Evolutionary conservation across 2,797 vertebrate species (phyloP).

Genomic region (Vireo griseus): DNA sequence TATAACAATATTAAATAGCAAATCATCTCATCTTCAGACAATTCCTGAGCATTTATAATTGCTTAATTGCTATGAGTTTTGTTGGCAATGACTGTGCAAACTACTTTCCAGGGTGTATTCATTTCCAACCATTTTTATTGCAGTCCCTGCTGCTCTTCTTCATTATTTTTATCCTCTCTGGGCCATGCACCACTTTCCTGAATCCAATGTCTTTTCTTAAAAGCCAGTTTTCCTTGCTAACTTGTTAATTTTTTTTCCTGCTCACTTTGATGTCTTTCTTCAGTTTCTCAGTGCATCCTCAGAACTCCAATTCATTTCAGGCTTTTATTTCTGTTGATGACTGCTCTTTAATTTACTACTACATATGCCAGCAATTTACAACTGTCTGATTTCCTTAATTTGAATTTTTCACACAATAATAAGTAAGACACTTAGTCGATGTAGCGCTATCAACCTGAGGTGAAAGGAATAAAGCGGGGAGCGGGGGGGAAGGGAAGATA

Average conservation of each 20-base stretch:
- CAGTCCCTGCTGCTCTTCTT: constrained; percentile 12
- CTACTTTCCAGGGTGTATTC: background rate
- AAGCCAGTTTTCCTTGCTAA: constrained; percentile 46
- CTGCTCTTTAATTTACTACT: constrained; percentile 53
- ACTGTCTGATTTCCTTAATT: constrained; percentile 50
- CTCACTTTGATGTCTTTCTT: constrained; percentile 62
- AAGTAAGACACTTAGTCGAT: background rate
- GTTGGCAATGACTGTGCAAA: background rate
- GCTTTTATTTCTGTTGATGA: constrained; percentile 58
- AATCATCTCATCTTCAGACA: background rate
- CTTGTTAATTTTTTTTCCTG: constrained; percentile 30
- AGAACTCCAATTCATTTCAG: constrained; percentile 52
- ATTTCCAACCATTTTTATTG: constrained; percentile 24
- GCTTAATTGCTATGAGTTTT: background rate
- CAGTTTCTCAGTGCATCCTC: constrained; percentile 36
- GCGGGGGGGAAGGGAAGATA: background rate
- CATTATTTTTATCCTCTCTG: constrained; percentile 39
- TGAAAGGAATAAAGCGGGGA: background rate
- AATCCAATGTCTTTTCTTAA: constrained; percentile 41
- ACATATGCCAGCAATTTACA: constrained; percentile 55
- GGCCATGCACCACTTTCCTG: background rate
- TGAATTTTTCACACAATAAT: constrained; percentile 42
- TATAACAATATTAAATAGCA: background rate
- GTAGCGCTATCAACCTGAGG: background rate
- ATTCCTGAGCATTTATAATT: background rate